phyloP scores from a whole-genome alignment of 23 tunicate genomes.

The Oikopleura dioica region DNA sequence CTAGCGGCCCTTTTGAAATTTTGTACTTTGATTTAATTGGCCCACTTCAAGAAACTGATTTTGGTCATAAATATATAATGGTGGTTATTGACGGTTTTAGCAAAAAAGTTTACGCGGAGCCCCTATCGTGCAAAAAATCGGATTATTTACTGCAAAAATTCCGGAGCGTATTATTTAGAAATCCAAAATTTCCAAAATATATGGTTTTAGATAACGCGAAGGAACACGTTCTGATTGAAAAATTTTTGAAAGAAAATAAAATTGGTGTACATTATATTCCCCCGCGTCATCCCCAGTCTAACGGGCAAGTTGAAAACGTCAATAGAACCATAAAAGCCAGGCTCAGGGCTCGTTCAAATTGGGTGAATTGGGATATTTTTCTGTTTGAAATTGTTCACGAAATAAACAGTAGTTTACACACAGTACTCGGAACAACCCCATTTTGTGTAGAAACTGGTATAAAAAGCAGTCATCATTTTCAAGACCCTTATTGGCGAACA shows the following conservation, averaged over 20 bases:
- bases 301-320: not conserved
- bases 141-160: not conserved
- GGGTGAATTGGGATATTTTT: not conserved
- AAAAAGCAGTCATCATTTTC: too few species aligned
- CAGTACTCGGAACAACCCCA: not conserved
- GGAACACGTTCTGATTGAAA: not conserved
- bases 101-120: not conserved
- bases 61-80: not conserved
- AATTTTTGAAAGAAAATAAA: not conserved
- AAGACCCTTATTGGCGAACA: too few species aligned
- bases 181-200: not conserved
- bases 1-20: not conserved
- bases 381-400: not conserved
- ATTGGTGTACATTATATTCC: not conserved
- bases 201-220: not conserved
- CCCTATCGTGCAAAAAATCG: not conserved
- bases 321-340: not conserved
- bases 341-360: not conserved
- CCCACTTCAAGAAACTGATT: not conserved
- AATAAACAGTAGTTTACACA: not conserved
- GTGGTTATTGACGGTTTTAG: not conserved
- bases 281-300: not conserved
- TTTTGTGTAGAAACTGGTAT: conserved; percentile 1
- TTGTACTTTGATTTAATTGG: not conserved
- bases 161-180: too few species aligned